Conservation (phyloP, 2,888 invertebrate genomes). For the Girardia tigrina region DNA sequence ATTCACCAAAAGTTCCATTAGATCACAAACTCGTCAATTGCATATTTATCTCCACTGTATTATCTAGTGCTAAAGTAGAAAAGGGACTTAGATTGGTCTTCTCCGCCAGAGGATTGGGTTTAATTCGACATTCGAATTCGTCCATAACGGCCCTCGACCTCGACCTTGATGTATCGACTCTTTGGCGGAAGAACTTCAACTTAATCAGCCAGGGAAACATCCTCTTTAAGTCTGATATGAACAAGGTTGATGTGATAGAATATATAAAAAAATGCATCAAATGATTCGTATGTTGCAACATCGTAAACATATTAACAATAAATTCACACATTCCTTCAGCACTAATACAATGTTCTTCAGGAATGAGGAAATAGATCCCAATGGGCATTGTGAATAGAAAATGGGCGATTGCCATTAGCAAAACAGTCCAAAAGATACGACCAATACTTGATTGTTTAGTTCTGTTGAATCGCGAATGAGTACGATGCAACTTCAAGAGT, state of each 20-base stretch:
- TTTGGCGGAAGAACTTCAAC: not conserved
- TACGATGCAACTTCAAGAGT: conserved; percentile 25
- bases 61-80: not conserved
- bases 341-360: conserved; percentile 29
- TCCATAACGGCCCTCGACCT: not conserved
- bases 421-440: conserved; percentile 32
- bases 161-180: conserved; percentile 5
- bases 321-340: conserved; percentile 32
- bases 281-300: conserved; percentile 35
- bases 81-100: not conserved
- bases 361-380: conserved; percentile 31
- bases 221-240: conserved; percentile 28
- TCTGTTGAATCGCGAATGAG: conserved; percentile 4
- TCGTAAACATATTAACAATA: conserved; percentile 29
- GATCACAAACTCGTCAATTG: conserved; percentile 5
- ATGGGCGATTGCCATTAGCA: conserved; percentile 34
- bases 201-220: conserved; percentile 25
- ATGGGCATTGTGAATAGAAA: conserved; percentile 36
- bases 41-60: not conserved
- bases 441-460: not conserved
- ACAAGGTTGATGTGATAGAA: conserved; percentile 35
- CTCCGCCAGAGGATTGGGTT: not conserved
- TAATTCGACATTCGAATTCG: conserved; percentile 1
- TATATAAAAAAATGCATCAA: conserved; percentile 37
- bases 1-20: too few species aligned